Evolutionary conservation across 2,888 invertebrate genomes (phyloP).

Genomic region (Tenodera sinensis): DNA sequence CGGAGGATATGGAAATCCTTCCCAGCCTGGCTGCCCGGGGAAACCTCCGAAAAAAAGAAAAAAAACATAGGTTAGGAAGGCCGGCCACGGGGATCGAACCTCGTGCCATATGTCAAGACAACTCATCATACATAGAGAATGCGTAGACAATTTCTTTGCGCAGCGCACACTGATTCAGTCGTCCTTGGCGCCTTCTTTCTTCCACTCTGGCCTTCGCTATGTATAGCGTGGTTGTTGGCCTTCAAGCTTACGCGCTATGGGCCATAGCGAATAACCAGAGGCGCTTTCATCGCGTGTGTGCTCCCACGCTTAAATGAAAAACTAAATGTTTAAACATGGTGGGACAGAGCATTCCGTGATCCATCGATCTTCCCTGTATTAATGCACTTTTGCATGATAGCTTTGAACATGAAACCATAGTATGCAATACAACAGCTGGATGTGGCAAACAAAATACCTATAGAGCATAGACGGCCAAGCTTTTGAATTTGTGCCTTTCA

Average conservation of each 20-base stretch:
- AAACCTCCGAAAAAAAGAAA: too few species aligned
- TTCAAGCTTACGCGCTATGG: background rate
- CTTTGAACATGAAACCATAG: too few species aligned
- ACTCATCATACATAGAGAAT: background rate
- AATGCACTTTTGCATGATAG: background rate
- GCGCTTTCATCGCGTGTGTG: background rate
- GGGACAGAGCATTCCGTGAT: background rate
- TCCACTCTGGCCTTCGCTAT: background rate
- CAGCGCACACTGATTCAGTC: background rate
- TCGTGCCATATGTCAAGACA: too few species aligned
- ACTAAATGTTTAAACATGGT: background rate
- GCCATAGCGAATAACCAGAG: background rate
- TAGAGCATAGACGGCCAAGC: too few species aligned
- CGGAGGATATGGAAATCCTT: too few species aligned
- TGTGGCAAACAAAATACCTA: background rate
- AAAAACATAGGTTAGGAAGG: too few species aligned
- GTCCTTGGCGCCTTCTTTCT: background rate
- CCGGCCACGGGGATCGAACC: too few species aligned
- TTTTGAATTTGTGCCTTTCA: too few species aligned
- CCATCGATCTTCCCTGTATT: background rate
- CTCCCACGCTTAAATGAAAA: background rate
- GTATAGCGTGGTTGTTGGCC: background rate
- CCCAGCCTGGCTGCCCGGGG: too few species aligned
- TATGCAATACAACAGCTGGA: background rate
- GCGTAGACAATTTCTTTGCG: background rate